Evolutionary conservation across 2,888 invertebrate genomes (phyloP).

Genomic region (Thecocarcelia acutangulata): DNA sequence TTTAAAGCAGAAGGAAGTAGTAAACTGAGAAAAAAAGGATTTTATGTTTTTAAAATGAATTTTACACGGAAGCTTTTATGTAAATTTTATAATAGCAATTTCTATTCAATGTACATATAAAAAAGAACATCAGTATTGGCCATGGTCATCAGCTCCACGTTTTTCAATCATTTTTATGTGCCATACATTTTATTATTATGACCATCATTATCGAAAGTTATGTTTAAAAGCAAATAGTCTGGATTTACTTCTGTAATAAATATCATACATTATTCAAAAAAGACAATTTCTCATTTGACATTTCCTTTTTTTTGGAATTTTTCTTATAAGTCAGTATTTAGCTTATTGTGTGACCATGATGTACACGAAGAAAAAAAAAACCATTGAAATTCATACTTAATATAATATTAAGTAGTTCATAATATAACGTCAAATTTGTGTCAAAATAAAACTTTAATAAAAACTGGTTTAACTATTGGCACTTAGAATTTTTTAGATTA

Average conservation of each 20-base stretch:
- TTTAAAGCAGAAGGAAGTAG: conserved; percentile 5
- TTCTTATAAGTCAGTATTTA: no score
- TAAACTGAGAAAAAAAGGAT: conserved; percentile 41
- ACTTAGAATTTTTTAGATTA: no score
- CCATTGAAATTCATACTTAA: no score
- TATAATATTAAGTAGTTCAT: no score
- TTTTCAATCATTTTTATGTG: conserved; percentile 5
- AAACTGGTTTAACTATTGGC: no score
- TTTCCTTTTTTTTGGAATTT: no score
- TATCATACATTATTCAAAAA: background rate
- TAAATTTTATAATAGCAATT: conserved; percentile 66
- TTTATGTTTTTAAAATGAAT: conserved; percentile 63
- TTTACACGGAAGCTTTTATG: conserved; percentile 67
- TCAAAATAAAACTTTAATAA: no score
- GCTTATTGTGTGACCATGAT: no score
- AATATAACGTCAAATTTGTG: no score
- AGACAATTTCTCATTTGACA: background rate
- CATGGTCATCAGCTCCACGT: background rate
- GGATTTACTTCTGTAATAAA: conserved; percentile 23
- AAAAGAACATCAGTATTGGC: conserved; percentile 13
- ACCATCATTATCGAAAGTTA: conserved; percentile 40
- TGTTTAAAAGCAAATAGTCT: background rate
- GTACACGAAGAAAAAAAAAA: no score
- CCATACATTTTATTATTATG: conserved; percentile 19
- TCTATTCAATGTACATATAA: conserved; percentile 30